Percentiles rank a stretch among this genome's conserved stretches.
Conservation (phyloP, 2,797 vertebrate genomes). For the Lithobates sylvaticus region DNA sequence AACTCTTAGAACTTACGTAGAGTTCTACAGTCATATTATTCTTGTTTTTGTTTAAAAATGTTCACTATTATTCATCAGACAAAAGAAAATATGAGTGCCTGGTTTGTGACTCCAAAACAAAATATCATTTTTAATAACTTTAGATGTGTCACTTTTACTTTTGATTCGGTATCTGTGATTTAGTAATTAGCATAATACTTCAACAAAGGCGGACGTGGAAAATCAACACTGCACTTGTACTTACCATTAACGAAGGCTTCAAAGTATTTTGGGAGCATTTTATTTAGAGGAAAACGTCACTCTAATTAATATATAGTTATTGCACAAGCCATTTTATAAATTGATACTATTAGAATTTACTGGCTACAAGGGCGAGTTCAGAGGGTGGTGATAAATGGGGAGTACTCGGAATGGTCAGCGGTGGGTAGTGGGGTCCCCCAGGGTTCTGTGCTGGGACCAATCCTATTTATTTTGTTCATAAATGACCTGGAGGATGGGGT, state of each 20-base stretch:
- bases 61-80: background rate
- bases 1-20: constrained; percentile 5
- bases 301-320: background rate
- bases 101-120: background rate
- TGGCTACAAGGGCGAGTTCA: too few species aligned
- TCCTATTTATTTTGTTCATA: too few species aligned
- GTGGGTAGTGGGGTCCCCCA: too few species aligned
- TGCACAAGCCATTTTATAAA: too few species aligned
- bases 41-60: background rate
- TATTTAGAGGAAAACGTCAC: background rate
- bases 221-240: background rate
- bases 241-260: background rate
- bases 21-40: background rate
- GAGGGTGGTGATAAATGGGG: too few species aligned
- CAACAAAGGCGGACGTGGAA: background rate
- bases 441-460: too few species aligned
- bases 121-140: background rate
- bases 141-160: background rate
- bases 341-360: too few species aligned
- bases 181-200: background rate
- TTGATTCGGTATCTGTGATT: background rate
- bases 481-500: too few species aligned
- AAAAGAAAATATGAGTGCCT: background rate
- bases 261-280: background rate
- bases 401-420: too few species aligned